A percentile compares a stretch with the other conserved stretches of the same genome.
Evolutionary conservation across 2,113 vertebrate species (phyloP).

Genomic region (Ochotona curzoniae): DNA sequence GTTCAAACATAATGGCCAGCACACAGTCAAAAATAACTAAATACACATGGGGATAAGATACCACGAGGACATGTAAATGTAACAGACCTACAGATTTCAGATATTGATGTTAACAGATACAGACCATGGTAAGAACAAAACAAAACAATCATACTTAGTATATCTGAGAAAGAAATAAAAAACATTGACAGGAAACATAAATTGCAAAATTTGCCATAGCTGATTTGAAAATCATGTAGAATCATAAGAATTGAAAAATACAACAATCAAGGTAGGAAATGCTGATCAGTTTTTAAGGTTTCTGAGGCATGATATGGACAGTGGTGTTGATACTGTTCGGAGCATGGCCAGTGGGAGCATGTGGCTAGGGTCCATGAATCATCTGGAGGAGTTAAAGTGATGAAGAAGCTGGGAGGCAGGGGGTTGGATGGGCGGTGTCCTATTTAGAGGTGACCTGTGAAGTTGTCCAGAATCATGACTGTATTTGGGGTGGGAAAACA

Average conservation of each 20-base stretch:
- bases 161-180: slow-evolving; percentile 39
- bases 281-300: not conserved
- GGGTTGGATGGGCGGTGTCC: not conserved
- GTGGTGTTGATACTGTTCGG: not conserved
- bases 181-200: not conserved
- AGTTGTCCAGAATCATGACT: not conserved
- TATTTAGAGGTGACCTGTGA: not conserved
- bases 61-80: not conserved
- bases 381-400: not conserved
- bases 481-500: not conserved
- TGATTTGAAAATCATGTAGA: slow-evolving; percentile 49
- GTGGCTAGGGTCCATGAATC: not conserved
- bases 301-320: not conserved
- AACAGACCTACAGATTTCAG: slow-evolving; percentile 1
- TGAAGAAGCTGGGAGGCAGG: not conserved
- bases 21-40: slow-evolving; percentile 43
- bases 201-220: not conserved
- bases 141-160: not conserved
- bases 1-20: slow-evolving; percentile 41
- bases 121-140: not conserved
- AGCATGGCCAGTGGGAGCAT: not conserved
- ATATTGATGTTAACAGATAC: not conserved
- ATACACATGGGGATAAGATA: slow-evolving; percentile 28
- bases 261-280: not conserved
- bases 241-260: slow-evolving; percentile 2